These are phyloP conservation scores for Apaloderma vittatum DNA, from an alignment of 2,113 vertebrate species.

Conservation along the genomic window DNA sequence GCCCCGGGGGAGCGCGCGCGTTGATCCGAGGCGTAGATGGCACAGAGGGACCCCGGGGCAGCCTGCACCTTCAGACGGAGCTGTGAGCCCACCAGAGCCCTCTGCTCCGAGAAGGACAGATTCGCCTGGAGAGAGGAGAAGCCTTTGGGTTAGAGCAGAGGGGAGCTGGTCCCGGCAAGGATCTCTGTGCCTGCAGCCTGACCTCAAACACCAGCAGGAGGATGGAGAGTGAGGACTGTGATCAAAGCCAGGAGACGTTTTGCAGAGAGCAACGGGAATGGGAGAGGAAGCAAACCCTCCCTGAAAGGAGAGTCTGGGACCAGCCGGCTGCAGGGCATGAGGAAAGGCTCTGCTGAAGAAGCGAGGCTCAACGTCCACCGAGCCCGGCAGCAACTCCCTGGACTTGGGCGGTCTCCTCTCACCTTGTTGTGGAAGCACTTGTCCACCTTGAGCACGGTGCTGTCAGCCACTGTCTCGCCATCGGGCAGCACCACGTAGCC, in stretches of 20 bases:
- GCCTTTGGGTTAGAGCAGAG: not conserved
- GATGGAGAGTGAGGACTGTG: not conserved
- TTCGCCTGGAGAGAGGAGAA: constrained; percentile 64
- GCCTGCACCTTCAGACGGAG: constrained; percentile 74
- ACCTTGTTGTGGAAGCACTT: constrained; percentile 36
- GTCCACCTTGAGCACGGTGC: not conserved
- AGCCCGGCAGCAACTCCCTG: not conserved
- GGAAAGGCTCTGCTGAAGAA: not conserved
- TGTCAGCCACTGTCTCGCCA: not conserved
- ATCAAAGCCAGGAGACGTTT: not conserved
- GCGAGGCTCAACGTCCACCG: not conserved
- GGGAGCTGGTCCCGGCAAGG: not conserved
- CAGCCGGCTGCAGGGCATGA: not conserved
- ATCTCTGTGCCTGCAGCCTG: not conserved
- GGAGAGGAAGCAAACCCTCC: not conserved
- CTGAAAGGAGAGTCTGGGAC: not conserved
- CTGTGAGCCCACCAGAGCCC: constrained; percentile 78
- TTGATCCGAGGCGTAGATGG: constrained; percentile 74
- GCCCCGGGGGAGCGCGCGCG: constrained; percentile 70
- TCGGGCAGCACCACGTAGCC: not conserved
- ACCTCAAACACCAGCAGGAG: not conserved
- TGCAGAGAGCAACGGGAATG: not conserved
- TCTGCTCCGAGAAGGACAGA: constrained; percentile 71
- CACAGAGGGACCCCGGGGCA: constrained; percentile 81
- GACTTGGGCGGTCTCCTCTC: not conserved